Percentiles rank a stretch among this genome's conserved stretches.
phyloP scores from a whole-genome alignment of 64 coral and sea anemone species.

The Montipora efflorescens region DNA sequence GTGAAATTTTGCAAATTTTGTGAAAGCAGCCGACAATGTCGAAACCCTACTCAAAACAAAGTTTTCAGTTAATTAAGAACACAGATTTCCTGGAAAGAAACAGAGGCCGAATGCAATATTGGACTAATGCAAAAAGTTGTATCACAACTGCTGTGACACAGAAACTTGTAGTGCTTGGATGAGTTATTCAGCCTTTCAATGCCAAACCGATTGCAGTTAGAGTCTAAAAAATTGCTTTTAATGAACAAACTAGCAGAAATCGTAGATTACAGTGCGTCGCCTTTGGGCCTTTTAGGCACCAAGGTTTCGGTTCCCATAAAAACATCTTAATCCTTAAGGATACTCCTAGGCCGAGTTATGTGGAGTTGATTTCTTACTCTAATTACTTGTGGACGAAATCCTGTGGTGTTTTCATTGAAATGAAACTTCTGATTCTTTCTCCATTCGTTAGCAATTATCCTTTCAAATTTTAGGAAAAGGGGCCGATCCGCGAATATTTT shows the following conservation, averaged over 20 bases:
- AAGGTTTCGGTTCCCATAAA: too few species aligned
- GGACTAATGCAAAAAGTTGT: not conserved
- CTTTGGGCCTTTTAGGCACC: too few species aligned
- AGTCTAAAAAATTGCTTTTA: not conserved
- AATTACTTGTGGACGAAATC: too few species aligned
- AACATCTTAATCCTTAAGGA: too few species aligned
- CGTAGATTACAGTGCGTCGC: not conserved
- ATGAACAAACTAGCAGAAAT: not conserved
- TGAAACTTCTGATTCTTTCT: too few species aligned
- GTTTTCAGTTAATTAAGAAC: not conserved
- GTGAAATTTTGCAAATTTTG: not conserved
- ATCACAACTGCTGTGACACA: not conserved
- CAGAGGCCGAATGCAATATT: not conserved
- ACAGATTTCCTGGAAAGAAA: not conserved
- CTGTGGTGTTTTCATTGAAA: too few species aligned
- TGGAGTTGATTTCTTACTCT: too few species aligned
- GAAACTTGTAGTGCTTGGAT: not conserved
- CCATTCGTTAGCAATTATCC: too few species aligned
- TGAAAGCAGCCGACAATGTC: not conserved
- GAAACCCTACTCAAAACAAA: constrained; percentile 1
- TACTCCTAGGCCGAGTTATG: too few species aligned
- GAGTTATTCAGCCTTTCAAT: not conserved
- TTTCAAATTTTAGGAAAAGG: too few species aligned
- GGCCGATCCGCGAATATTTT: too few species aligned
- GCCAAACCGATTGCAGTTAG: not conserved